A percentile compares a stretch with the other conserved stretches of the same genome.
Evolutionary conservation across 2,888 invertebrate species (phyloP).

Genomic region (Lasioglossum lativentre): DNA sequence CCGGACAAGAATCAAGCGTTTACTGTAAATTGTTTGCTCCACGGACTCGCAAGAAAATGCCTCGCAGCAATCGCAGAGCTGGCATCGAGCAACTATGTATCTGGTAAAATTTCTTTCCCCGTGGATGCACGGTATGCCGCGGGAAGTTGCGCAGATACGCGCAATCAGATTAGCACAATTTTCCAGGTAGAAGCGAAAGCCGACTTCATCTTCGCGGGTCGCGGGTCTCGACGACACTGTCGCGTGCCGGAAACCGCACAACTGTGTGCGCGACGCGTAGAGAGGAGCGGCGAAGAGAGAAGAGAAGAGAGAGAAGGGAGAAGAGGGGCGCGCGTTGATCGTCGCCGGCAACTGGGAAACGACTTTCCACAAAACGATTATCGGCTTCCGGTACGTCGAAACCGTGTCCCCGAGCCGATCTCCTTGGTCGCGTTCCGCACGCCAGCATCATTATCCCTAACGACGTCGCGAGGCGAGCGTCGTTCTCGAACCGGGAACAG

Average conservation of each 20-base stretch:
- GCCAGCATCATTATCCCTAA: constrained; percentile 73
- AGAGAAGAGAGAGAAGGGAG: neutral
- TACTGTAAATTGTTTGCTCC: too few species aligned
- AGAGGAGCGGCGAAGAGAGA: too few species aligned
- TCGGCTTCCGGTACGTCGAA: constrained; percentile 74
- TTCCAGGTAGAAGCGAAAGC: neutral
- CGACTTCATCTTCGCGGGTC: constrained; percentile 5
- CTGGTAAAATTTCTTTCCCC: too few species aligned
- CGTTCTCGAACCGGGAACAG: constrained; percentile 40
- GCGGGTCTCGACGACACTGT: neutral
- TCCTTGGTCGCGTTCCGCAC: constrained; percentile 62
- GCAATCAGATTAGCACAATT: neutral
- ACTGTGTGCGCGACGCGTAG: neutral
- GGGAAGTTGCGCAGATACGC: neutral
- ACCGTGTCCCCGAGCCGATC: constrained; percentile 58
- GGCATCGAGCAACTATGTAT: too few species aligned
- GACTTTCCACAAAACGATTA: constrained; percentile 80
- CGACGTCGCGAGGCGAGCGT: constrained; percentile 44
- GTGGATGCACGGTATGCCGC: neutral
- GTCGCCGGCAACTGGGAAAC: constrained; percentile 73
- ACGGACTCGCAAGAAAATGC: too few species aligned
- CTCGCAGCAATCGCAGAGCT: too few species aligned
- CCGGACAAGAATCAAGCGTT: too few species aligned
- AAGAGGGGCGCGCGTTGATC: too few species aligned
- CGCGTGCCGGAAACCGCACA: constrained; percentile 39